Conservation (phyloP, 2,113 vertebrate genomes). For the Nansenia antarctica region DNA sequence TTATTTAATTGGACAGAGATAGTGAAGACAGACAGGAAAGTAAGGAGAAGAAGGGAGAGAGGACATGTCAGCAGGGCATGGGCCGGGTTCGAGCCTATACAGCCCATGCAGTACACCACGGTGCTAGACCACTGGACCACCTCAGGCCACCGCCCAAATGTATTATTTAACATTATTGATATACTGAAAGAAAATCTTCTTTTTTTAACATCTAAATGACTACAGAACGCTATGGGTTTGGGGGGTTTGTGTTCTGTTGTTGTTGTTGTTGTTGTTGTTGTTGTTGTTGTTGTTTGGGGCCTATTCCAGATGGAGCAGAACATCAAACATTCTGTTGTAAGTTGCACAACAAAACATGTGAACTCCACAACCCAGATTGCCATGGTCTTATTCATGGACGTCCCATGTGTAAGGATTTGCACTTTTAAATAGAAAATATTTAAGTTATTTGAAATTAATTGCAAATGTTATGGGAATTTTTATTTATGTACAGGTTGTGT, state of each 20-base stretch:
- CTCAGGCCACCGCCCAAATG: too few species aligned
- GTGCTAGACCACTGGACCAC: slow-evolving; percentile 47
- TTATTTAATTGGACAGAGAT: too few species aligned
- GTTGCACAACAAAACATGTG: slow-evolving; percentile 74
- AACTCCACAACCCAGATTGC: slow-evolving; percentile 36
- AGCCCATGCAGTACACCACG: not conserved
- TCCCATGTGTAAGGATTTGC: slow-evolving; percentile 73
- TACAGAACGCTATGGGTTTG: slow-evolving; percentile 33
- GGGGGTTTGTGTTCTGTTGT: not conserved
- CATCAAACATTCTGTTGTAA: slow-evolving; percentile 24
- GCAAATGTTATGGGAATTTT: slow-evolving; percentile 54
- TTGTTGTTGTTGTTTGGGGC: too few species aligned
- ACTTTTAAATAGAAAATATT: slow-evolving; percentile 81
- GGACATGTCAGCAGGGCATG: too few species aligned
- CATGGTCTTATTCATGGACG: slow-evolving; percentile 52
- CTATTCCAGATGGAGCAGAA: not conserved
- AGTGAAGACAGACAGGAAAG: too few species aligned
- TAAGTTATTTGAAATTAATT: slow-evolving; percentile 79
- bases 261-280: slow-evolving; percentile 42
- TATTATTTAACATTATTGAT: slow-evolving; percentile 24
- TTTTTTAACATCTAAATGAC: not conserved
- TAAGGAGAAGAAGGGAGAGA: too few species aligned
- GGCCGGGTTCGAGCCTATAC: too few species aligned
- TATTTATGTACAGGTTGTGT: slow-evolving; percentile 79
- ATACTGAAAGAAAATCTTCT: slow-evolving; percentile 35